Evolutionary conservation across 2,888 invertebrate species (phyloP), one percentile per base, ranked within the genome.

Genomic region (Abrostola tripartita): DNA sequence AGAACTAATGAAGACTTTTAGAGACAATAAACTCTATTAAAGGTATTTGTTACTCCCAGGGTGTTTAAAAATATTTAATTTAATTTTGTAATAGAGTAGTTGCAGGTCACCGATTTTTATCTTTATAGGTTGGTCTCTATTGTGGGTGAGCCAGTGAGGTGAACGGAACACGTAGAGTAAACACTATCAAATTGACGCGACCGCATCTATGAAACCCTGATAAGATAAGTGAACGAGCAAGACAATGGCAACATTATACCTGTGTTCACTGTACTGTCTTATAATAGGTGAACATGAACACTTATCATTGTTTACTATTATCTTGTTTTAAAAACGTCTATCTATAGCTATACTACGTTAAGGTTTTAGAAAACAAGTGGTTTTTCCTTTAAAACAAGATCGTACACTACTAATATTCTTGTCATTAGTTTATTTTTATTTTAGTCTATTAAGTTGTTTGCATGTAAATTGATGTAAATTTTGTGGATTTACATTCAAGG

Each of bases 201-300:
- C 79, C 52, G 66, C 76, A 68, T 72, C 73, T 76, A 35, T 44
- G 61, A 64, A 64, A 61, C 52, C 60, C 12, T 66, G 82, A 81
- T 82, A 81, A 82, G 83, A 80, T 82, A 74, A 74, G 68, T 50
- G 44, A 58, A 76, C 77, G 55, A 53, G 65, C 51, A 57, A 78
- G 66, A 78, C 78, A 80, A 58, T 56, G 56, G 57, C 52, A 47
- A 51, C 35, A 44, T 11, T 59, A 54, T 37, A 56, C 50, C 52
- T 53, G 52, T 24, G 35, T 54, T 38, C 41, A 40, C 38, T 54
- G 14, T 7, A 8, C 24, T 59, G 57, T 37, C 6, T 37, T 59
- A 14, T 37, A 50, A 41, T 57, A 44, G 58, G 59, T 67, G 57
- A 65, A 67, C 59, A 65, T 67, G 57, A 65, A 67, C 59, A 65